phyloP scores from a whole-genome alignment of 2,113 vertebrate species.

The Chascanopsetta lugubris region DNA sequence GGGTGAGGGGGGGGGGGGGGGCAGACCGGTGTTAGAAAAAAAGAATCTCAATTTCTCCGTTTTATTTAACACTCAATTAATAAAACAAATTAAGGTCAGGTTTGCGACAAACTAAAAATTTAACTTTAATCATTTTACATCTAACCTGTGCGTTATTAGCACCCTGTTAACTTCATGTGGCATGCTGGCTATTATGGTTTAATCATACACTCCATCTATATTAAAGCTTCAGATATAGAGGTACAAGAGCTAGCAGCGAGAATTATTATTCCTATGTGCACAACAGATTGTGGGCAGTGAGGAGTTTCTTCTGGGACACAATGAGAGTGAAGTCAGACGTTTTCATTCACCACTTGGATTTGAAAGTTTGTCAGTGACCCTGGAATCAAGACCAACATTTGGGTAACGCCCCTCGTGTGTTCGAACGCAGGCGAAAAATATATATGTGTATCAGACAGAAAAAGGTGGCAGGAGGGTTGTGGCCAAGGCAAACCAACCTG shows the following conservation, averaged over 20 bases:
- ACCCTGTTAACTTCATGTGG: constrained; percentile 15
- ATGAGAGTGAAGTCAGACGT: constrained; percentile 10
- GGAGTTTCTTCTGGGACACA: constrained; percentile 17
- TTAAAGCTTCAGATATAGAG: constrained; percentile 35
- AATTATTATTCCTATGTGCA: constrained; percentile 34
- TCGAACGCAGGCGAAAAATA: constrained; percentile 33
- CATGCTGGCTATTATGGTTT: constrained; percentile 14
- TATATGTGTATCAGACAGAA: no score
- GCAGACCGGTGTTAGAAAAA: constrained; percentile 8
- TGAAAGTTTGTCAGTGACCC: constrained; percentile 20
- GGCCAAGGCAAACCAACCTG: constrained; percentile 47
- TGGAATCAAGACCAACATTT: constrained; percentile 15
- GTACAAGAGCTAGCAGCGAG: constrained; percentile 35
- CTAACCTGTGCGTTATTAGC: constrained; percentile 9
- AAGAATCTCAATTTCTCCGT: constrained; percentile 8
- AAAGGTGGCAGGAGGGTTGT: constrained; percentile 25
- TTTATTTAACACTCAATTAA: constrained; percentile 24
- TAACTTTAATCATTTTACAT: constrained; percentile 1
- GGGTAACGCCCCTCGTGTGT: constrained; percentile 17
- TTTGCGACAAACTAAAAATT: constrained; percentile 23
- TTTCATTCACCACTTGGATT: constrained; percentile 26
- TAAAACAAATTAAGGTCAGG: constrained; percentile 6
- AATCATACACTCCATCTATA: constrained; percentile 21
- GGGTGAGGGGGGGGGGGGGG: no score
- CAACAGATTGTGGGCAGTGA: constrained; percentile 24